Conservation (phyloP, 2,888 invertebrate genomes). For the Philopedon plagiatum region DNA sequence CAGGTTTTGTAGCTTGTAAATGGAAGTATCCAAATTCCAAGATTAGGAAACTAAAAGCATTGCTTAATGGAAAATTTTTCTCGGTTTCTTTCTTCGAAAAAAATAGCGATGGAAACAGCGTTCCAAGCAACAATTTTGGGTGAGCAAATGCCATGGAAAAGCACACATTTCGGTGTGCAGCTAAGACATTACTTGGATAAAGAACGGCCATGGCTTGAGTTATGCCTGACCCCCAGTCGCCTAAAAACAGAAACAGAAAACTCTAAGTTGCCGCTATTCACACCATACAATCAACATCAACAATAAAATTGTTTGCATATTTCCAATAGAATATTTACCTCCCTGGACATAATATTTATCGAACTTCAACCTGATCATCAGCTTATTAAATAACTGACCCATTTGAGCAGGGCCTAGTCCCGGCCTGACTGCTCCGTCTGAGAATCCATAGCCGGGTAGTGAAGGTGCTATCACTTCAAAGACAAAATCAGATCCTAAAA, state of each 20-base stretch:
- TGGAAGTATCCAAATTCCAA: not conserved
- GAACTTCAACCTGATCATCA: slow-evolving; percentile 80
- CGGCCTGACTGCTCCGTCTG: slow-evolving; percentile 70
- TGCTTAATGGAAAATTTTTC: not conserved
- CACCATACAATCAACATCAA: not conserved
- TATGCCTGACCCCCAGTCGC: not conserved
- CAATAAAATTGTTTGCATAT: not conserved
- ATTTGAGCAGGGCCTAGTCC: slow-evolving; percentile 75
- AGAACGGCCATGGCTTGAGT: not conserved
- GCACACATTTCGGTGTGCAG: not conserved
- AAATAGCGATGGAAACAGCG: not conserved
- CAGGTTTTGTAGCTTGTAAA: not conserved
- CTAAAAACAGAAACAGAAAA: no score
- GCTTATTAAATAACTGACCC: slow-evolving; percentile 74
- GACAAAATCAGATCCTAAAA: slow-evolving; percentile 69
- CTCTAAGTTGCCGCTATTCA: no score
- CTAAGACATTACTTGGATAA: not conserved
- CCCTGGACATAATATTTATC: slow-evolving; percentile 81
- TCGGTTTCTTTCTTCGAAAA: not conserved
- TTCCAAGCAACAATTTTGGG: not conserved
- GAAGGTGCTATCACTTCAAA: slow-evolving; percentile 76
- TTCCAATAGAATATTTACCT: not conserved
- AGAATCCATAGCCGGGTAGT: slow-evolving; percentile 70
- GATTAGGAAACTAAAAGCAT: not conserved
- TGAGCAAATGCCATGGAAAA: not conserved